Percentiles rank a stretch among this genome's conserved stretches.
Evolutionary conservation across 2,888 invertebrate species (phyloP).

Genomic region (Sphecodes monilicornis): DNA sequence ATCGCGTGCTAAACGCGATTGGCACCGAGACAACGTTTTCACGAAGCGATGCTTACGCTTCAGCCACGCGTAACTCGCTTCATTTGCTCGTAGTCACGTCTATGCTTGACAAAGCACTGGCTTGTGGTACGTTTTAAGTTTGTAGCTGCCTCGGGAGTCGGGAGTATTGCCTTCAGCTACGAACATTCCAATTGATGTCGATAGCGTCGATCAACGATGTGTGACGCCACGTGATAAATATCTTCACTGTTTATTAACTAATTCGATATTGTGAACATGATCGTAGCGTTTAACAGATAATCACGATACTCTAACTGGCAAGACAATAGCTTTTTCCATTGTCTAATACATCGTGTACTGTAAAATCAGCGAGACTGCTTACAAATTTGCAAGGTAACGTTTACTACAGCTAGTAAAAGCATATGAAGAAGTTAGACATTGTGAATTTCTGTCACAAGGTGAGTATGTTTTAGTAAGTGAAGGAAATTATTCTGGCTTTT

Average conservation of each 20-base stretch:
- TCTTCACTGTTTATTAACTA: neutral
- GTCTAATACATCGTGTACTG: no score
- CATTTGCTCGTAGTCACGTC: constrained; percentile 80
- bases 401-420: no score
- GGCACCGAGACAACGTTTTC: constrained; percentile 71
- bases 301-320: no score
- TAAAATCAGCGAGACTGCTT: no score
- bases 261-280: neutral
- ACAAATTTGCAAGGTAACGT: no score
- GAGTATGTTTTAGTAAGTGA: no score
- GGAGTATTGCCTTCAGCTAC: constrained; percentile 15
- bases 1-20: constrained; percentile 47
- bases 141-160: constrained; percentile 31
- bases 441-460: no score
- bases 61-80: constrained; percentile 78
- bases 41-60: constrained; percentile 71
- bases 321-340: no score
- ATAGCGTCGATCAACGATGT: neutral
- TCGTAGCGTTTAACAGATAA: neutral
- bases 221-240: neutral
- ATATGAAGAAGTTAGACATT: no score
- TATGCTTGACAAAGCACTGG: constrained; percentile 52
- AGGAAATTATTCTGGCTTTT: no score
- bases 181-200: neutral
- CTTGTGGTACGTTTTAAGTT: constrained; percentile 48